A percentile compares a stretch with the other conserved stretches of the same genome.
These are phyloP conservation scores for Penaeus indicus DNA, from an alignment of 1,140 invertebrate species.

Conservation along the genomic window DNA sequence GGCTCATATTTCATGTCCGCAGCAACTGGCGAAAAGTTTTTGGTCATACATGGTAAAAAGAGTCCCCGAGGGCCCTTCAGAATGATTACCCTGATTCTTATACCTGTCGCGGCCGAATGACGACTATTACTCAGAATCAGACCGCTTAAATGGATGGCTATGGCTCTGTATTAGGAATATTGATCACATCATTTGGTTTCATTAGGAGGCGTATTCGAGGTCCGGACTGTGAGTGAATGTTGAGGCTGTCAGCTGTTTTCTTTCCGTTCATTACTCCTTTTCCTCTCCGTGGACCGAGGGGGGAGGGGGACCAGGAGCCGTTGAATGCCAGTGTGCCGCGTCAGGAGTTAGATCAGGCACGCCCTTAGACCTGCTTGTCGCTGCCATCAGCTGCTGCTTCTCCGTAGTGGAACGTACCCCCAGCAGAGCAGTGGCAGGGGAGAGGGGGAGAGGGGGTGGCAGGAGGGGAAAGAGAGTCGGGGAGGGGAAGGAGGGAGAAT, in stretches of 20 bases:
- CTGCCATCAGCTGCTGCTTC: too few relatives aligned
- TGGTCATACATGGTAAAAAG: slow-evolving; percentile 60
- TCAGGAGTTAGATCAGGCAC: slow-evolving; percentile 22
- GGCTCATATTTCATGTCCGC: slow-evolving; percentile 54
- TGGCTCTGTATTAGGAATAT: slow-evolving; percentile 63
- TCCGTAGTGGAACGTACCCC: too few relatives aligned
- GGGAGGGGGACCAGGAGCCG: background rate
- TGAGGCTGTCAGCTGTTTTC: slow-evolving; percentile 52
- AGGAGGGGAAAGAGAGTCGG: too few relatives aligned
- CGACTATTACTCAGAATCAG: slow-evolving; percentile 61
- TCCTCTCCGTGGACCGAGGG: background rate
- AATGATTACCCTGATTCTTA: slow-evolving; percentile 63
- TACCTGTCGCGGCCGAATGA: slow-evolving; percentile 60
- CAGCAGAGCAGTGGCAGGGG: too few relatives aligned
- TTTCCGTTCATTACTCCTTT: slow-evolving; percentile 54
- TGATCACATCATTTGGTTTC: slow-evolving; percentile 63
- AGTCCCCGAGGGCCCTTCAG: slow-evolving; percentile 51
- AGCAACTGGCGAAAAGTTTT: slow-evolving; percentile 52
- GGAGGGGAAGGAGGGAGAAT: too few relatives aligned
- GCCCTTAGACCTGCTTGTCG: slow-evolving; percentile 18
- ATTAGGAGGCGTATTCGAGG: slow-evolving; percentile 61
- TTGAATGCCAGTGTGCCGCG: slow-evolving; percentile 17
- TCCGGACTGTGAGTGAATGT: slow-evolving; percentile 52
- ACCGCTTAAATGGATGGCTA: slow-evolving; percentile 61
- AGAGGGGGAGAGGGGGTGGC: too few relatives aligned